Conservation (phyloP, 2,888 invertebrate species). For the Ormia ochracea region DNA sequence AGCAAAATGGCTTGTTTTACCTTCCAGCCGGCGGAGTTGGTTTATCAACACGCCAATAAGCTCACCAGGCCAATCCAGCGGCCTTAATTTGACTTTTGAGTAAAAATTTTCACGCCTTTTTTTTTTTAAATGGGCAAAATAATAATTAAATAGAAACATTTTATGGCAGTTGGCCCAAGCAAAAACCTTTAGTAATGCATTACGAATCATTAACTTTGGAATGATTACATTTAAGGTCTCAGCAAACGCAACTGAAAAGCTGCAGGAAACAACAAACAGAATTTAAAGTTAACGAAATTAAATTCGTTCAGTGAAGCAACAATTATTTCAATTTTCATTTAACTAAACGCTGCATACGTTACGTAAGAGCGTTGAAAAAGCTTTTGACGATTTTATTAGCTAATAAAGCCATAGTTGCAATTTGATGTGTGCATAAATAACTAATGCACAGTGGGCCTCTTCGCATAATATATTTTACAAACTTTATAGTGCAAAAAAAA, state of each 20-base stretch:
- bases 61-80: constrained; percentile 22
- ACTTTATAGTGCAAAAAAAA: too few species aligned
- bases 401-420: too few species aligned
- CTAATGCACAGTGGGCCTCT: too few species aligned
- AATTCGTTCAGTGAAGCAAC: constrained; percentile 25
- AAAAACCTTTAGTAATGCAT: too few species aligned
- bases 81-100: too few species aligned
- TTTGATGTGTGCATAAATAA: too few species aligned
- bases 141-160: too few species aligned
- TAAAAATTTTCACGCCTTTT: constrained; percentile 34
- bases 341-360: neutral
- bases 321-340: neutral
- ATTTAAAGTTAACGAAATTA: neutral
- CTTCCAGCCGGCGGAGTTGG: constrained; percentile 22
- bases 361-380: neutral
- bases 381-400: neutral
- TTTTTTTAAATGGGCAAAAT: constrained; percentile 23
- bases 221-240: neutral
- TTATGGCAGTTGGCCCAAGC: too few species aligned
- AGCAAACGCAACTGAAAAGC: neutral
- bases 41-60: constrained; percentile 52
- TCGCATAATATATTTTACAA: too few species aligned
- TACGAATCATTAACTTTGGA: constrained; percentile 31
- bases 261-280: neutral
- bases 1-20: constrained; percentile 32